A percentile compares a stretch with the other conserved stretches of the same genome.
Conservation (phyloP, 2,113 vertebrate species). For the Dasyornis broadbenti region DNA sequence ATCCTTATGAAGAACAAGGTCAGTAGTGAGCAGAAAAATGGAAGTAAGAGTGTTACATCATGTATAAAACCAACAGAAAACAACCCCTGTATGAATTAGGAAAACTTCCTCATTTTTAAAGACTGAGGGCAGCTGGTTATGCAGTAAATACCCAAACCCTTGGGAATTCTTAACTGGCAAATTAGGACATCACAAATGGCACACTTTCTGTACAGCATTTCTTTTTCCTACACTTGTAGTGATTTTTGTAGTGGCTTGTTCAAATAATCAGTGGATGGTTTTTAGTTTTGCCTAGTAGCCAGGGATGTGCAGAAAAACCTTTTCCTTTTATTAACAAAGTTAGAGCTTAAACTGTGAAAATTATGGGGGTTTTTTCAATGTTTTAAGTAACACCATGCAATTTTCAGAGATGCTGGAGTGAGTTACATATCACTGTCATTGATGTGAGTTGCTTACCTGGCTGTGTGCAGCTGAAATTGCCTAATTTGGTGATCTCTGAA, state of each 20-base stretch:
- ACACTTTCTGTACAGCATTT: neutral
- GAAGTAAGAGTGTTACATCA: neutral
- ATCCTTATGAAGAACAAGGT: constrained; percentile 93
- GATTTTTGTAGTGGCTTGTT: neutral
- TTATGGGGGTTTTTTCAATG: neutral
- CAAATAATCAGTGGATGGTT: neutral
- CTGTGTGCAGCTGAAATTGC: neutral
- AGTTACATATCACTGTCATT: neutral
- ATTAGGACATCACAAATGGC: neutral
- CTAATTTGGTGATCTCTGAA: neutral
- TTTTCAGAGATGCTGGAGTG: neutral
- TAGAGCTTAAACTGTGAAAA: neutral
- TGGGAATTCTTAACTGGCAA: neutral
- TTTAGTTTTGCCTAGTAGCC: neutral
- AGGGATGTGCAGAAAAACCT: neutral
- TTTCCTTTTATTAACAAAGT: neutral
- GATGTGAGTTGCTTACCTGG: neutral
- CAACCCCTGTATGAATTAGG: neutral
- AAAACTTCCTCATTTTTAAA: neutral
- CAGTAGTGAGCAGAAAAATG: neutral
- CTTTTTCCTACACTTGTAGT: neutral
- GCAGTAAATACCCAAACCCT: neutral
- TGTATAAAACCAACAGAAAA: neutral
- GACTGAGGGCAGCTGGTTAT: neutral
- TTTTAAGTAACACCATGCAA: neutral